Conservation (phyloP, 2,113 vertebrate species). For the Otis tarda region DNA sequence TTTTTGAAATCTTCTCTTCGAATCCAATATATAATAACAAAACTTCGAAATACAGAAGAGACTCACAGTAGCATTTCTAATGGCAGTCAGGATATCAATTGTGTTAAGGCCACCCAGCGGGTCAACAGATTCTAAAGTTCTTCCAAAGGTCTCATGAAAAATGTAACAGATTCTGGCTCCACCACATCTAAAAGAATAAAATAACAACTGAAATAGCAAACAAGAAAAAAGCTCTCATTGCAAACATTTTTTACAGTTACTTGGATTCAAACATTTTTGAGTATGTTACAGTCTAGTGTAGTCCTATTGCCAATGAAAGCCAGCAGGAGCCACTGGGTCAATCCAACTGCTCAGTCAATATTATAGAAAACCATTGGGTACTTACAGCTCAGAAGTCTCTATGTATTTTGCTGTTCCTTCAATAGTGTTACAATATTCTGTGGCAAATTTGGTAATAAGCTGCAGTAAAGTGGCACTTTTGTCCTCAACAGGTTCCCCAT, state of each 20-base stretch:
- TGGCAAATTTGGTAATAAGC: constrained; percentile 98
- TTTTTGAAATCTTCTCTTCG: not conserved
- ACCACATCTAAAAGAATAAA: constrained; percentile 85
- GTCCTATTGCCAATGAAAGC: not conserved
- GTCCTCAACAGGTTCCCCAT: constrained; percentile 95
- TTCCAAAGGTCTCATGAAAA: constrained; percentile 97
- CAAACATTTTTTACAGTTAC: not conserved
- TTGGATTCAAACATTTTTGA: not conserved
- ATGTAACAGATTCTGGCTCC: constrained; percentile 98
- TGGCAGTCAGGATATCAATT: constrained; percentile 96
- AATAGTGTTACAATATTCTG: constrained; percentile 98
- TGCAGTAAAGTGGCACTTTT: constrained; percentile 94
- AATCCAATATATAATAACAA: not conserved
- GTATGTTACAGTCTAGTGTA: not conserved
- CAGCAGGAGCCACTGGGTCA: not conserved
- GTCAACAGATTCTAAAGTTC: constrained; percentile 96
- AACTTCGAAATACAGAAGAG: not conserved
- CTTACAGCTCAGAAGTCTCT: constrained; percentile 96
- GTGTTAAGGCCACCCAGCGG: constrained; percentile 94
- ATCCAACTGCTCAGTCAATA: not conserved
- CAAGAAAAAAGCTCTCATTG: not conserved
- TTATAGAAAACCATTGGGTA: constrained; percentile 20
- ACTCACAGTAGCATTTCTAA: constrained; percentile 97
- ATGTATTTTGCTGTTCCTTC: constrained; percentile 99
- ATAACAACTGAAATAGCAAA: not conserved